A percentile compares a stretch with the other conserved stretches of the same genome.
These are phyloP conservation scores for Pteronura brasiliensis DNA, from an alignment of 2,113 vertebrate species.

Conservation along the genomic window DNA sequence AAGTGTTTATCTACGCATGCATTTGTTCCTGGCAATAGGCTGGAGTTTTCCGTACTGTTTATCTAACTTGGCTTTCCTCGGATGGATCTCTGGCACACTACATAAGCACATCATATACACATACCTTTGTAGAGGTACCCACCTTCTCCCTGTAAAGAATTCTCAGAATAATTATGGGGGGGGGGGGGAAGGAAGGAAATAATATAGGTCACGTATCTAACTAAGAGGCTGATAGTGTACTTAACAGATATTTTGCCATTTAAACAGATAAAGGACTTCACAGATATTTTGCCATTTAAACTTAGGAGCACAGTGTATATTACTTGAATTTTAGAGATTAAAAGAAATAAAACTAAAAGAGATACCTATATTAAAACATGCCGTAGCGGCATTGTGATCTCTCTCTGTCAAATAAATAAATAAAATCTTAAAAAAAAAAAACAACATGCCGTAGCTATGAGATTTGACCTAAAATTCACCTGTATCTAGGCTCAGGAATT, in stretches of 20 bases:
- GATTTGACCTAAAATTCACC: background rate
- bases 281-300: background rate
- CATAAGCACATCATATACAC: constrained; percentile 32
- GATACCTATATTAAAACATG: background rate
- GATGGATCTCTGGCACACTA: constrained; percentile 50
- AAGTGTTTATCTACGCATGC: constrained; percentile 54
- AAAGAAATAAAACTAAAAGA: background rate
- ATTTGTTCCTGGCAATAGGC: constrained; percentile 59
- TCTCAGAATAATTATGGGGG: background rate
- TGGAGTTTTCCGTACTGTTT: constrained; percentile 30
- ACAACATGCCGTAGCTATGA: background rate
- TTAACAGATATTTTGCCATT: background rate
- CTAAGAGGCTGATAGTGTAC: background rate
- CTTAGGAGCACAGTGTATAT: background rate
- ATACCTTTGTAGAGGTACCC: constrained; percentile 18
- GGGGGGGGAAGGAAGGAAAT: background rate
- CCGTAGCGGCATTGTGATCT: too few species aligned
- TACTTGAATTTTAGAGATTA: background rate
- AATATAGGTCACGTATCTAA: background rate
- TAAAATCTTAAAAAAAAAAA: too few species aligned
- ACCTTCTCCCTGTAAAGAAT: background rate
- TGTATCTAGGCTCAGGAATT: background rate
- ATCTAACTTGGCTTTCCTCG: constrained; percentile 54
- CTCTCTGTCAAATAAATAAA: too few species aligned
- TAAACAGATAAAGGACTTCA: background rate